phyloP scores from a whole-genome alignment of 2,797 vertebrate species.

The Sebastes kiyomatsui region DNA sequence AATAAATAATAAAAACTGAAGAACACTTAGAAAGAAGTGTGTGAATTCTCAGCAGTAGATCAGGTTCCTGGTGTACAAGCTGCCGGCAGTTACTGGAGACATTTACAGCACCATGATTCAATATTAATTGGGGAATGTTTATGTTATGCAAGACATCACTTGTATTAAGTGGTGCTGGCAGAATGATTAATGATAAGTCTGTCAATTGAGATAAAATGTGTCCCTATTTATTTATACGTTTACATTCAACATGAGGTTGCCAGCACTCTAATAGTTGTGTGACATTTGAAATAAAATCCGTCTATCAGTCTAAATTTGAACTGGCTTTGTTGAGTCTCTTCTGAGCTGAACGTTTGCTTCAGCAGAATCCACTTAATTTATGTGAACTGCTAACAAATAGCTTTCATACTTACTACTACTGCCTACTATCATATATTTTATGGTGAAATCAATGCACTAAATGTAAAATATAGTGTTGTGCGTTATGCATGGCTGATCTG shows the following conservation, averaged over 20 bases:
- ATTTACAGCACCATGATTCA: neutral
- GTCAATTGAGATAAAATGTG: neutral
- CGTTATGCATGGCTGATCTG: neutral
- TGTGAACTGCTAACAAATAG: neutral
- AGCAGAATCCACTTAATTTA: neutral
- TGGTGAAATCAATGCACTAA: neutral
- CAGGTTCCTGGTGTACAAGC: neutral
- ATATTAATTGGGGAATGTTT: neutral
- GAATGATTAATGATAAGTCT: neutral
- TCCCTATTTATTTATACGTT: neutral
- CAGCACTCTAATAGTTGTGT: neutral
- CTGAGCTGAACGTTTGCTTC: neutral
- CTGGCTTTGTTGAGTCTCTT: neutral
- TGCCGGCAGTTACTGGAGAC: neutral
- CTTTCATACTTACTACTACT: neutral
- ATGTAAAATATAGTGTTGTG: neutral
- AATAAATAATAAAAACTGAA: slow-evolving; percentile 28
- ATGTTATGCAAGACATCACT: neutral
- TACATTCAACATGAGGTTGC: neutral
- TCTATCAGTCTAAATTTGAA: neutral
- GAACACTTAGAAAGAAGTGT: neutral
- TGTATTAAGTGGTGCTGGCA: neutral
- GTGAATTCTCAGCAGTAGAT: neutral
- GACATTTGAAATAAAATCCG: neutral
- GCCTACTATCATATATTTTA: neutral